Conservation (phyloP, 1,140 invertebrate genomes). For the Portunus trituberculatus region DNA sequence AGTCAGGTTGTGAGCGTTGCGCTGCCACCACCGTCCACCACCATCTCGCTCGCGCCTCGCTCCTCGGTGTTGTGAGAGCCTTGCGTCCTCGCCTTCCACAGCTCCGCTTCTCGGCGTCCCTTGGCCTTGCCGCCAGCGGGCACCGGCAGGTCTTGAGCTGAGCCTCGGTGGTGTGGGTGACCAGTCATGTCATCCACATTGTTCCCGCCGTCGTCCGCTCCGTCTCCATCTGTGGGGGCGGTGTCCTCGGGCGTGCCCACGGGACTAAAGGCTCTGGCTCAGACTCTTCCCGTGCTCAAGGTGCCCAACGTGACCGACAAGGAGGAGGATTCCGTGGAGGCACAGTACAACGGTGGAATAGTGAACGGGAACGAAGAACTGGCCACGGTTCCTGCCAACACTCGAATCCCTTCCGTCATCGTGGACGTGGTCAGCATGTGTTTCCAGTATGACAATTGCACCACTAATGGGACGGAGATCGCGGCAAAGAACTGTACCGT, state of each 20-base stretch:
- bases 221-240: slow-evolving; percentile 33
- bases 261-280: slow-evolving; percentile 64
- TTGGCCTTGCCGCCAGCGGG: background rate
- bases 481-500: slow-evolving; percentile 56
- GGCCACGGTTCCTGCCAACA: slow-evolving; percentile 54
- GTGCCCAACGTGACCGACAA: slow-evolving; percentile 59
- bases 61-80: slow-evolving; percentile 32
- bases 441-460: slow-evolving; percentile 43
- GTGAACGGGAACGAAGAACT: slow-evolving; percentile 54
- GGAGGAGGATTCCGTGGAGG: slow-evolving; percentile 43
- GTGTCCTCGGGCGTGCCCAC: slow-evolving; percentile 59
- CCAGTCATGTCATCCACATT: slow-evolving; percentile 69
- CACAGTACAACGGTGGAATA: slow-evolving; percentile 38
- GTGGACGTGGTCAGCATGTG: slow-evolving; percentile 36
- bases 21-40: slow-evolving; percentile 38
- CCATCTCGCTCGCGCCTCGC: slow-evolving; percentile 13
- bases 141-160: background rate
- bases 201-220: slow-evolving; percentile 39
- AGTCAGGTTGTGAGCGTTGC: slow-evolving; percentile 68
- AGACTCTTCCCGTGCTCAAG: slow-evolving; percentile 64
- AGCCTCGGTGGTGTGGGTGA: slow-evolving; percentile 65
- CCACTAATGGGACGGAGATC: slow-evolving; percentile 34
- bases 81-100: background rate
- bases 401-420: slow-evolving; percentile 49
- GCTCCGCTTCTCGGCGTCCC: background rate